phyloP scores from a whole-genome alignment of 2,113 vertebrate species.

The Colossoma macropomum region DNA sequence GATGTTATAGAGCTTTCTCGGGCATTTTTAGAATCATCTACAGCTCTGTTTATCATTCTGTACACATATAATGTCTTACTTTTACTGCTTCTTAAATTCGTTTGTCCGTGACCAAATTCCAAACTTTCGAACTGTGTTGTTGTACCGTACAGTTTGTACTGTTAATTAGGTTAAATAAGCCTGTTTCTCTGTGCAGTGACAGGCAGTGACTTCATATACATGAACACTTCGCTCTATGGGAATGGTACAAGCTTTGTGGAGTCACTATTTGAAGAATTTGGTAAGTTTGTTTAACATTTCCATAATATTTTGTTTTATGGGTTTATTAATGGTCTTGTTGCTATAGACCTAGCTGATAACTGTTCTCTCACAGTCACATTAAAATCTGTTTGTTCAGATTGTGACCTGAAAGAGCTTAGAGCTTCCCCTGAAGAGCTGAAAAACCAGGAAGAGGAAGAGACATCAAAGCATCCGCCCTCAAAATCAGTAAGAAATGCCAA shows the following conservation, averaged over 20 bases:
- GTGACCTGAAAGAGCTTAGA: conserved; percentile 88
- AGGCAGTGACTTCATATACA: conserved; percentile 86
- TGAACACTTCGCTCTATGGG: conserved; percentile 90
- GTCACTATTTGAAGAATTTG: conserved; percentile 96
- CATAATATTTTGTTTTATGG: background rate
- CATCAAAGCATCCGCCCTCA: conserved; percentile 56
- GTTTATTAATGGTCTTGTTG: background rate
- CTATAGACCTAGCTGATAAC: background rate
- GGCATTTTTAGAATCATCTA: too few species aligned
- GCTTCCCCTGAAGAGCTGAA: conserved; percentile 87
- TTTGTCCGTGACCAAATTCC: background rate
- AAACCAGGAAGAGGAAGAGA: conserved; percentile 77
- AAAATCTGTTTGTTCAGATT: conserved; percentile 78
- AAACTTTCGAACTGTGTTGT: too few species aligned
- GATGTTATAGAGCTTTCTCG: too few species aligned
- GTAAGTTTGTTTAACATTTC: conserved; percentile 69
- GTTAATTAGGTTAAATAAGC: background rate
- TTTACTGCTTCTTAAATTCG: too few species aligned
- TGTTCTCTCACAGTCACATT: background rate
- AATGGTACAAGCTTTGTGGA: conserved; percentile 98
- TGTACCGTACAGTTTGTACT: too few species aligned
- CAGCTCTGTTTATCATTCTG: too few species aligned
- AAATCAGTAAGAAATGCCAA: conserved; percentile 72
- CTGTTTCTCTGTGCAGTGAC: conserved; percentile 75
- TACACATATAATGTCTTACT: too few species aligned